Percentiles rank a stretch among this genome's conserved stretches.
Conservation (phyloP, 2,113 vertebrate genomes). For the Thermophis baileyi region DNA sequence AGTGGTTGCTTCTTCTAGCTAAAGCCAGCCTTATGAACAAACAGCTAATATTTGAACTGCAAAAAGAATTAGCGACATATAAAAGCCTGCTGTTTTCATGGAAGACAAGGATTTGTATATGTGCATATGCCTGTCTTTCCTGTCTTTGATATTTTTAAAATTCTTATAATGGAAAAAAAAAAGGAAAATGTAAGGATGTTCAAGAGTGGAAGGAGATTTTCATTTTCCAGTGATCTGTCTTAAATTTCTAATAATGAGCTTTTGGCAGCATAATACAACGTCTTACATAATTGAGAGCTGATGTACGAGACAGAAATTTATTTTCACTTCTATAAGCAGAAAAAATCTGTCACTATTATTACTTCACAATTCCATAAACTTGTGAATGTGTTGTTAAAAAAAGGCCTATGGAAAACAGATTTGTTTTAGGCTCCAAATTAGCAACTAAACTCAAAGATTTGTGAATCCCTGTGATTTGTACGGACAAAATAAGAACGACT, state of each 20-base stretch:
- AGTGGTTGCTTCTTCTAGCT: neutral
- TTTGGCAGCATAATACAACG: neutral
- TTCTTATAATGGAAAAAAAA: neutral
- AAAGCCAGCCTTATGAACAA: constrained; percentile 10
- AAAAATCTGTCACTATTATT: neutral
- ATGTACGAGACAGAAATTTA: neutral
- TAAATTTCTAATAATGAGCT: neutral
- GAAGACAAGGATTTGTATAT: neutral
- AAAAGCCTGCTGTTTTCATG: constrained; percentile 19
- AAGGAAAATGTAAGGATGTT: neutral
- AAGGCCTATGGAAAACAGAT: neutral
- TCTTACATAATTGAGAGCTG: neutral
- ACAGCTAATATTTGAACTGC: constrained; percentile 9
- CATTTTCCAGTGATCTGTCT: neutral
- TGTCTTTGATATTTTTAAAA: neutral
- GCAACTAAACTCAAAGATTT: neutral
- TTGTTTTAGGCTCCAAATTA: neutral
- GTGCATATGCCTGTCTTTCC: neutral
- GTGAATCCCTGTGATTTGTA: neutral
- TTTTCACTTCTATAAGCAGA: neutral
- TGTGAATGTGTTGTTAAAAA: neutral
- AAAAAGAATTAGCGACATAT: neutral
- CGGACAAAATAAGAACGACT: neutral
- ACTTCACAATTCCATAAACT: neutral
- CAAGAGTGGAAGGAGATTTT: neutral